phyloP scores from a whole-genome alignment of 2,797 vertebrate genomes.

The Anolis apletophallus region DNA sequence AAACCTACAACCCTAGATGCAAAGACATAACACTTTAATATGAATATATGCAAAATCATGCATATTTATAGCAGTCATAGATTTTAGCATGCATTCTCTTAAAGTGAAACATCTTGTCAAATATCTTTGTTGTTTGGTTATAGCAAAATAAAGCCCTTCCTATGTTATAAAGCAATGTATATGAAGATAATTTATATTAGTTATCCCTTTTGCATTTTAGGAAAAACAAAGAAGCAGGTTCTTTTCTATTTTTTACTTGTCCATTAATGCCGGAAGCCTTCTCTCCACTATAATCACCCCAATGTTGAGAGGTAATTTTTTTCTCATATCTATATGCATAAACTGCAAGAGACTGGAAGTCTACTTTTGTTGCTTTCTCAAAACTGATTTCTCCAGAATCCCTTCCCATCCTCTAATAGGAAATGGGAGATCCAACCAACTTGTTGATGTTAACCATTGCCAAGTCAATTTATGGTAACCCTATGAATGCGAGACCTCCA shows the following conservation, averaged over 20 bases:
- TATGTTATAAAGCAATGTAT: neutral
- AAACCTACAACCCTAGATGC: neutral
- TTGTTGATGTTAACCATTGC: too few species aligned
- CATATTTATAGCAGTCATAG: neutral
- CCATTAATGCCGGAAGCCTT: slow-evolving; percentile 94
- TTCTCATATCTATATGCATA: accelerated
- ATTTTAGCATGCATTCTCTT: neutral
- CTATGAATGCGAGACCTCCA: too few species aligned
- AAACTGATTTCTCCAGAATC: too few species aligned
- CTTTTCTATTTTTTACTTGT: slow-evolving; percentile 96
- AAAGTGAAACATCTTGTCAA: neutral
- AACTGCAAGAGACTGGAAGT: too few species aligned
- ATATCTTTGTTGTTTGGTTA: neutral
- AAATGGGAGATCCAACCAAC: too few species aligned
- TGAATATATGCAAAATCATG: neutral
- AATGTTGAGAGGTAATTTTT: slow-evolving; percentile 87
- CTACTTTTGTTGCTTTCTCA: too few species aligned
- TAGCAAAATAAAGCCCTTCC: neutral
- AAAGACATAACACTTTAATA: neutral
- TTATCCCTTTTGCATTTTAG: slow-evolving; percentile 74
- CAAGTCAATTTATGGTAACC: too few species aligned
- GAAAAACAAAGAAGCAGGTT: slow-evolving; percentile 88
- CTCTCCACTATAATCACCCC: slow-evolving; percentile 94
- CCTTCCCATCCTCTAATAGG: too few species aligned
- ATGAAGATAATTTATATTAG: neutral